These are phyloP conservation scores for Clavelina lepadiformis DNA, from an alignment of 23 tunicate genomes.

Conservation along the genomic window DNA sequence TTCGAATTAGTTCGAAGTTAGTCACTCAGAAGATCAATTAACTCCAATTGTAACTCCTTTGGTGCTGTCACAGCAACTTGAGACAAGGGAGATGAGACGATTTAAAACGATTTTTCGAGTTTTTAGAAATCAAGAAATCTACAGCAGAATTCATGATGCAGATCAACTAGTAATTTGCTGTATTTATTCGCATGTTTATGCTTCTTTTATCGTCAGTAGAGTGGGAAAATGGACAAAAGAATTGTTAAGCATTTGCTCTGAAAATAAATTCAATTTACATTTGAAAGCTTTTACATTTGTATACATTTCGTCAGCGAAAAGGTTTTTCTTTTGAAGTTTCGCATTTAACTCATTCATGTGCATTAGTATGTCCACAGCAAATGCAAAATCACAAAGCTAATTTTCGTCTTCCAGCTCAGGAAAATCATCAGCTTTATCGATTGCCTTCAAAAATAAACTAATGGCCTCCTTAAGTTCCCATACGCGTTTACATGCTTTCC, in stretches of 20 bases:
- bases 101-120: slow-evolving; percentile 13
- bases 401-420: slow-evolving; percentile 19
- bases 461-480: slow-evolving; percentile 24
- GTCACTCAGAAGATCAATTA: slow-evolving; percentile 26
- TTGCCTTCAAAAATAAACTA: slow-evolving; percentile 14
- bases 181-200: too few species aligned
- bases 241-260: slow-evolving; percentile 12
- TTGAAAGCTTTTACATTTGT: slow-evolving; percentile 12
- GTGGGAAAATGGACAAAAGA: too few species aligned
- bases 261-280: slow-evolving; percentile 11
- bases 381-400: slow-evolving; percentile 30
- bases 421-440: slow-evolving; percentile 22
- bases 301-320: slow-evolving; percentile 18
- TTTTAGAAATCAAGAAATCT: too few species aligned
- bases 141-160: slow-evolving; percentile 25
- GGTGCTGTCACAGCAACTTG: slow-evolving; percentile 23
- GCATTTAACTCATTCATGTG: slow-evolving; percentile 29
- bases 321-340: slow-evolving; percentile 20
- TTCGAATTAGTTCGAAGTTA: slow-evolving; percentile 17
- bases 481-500: slow-evolving; percentile 21
- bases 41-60: slow-evolving; percentile 14
- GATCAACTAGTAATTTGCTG: slow-evolving; percentile 22
- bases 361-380: slow-evolving; percentile 19
- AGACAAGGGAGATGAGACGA: slow-evolving; percentile 14
- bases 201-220: too few species aligned